Conservation (phyloP, 2,113 vertebrate genomes). For the Zootoca vivipara region DNA sequence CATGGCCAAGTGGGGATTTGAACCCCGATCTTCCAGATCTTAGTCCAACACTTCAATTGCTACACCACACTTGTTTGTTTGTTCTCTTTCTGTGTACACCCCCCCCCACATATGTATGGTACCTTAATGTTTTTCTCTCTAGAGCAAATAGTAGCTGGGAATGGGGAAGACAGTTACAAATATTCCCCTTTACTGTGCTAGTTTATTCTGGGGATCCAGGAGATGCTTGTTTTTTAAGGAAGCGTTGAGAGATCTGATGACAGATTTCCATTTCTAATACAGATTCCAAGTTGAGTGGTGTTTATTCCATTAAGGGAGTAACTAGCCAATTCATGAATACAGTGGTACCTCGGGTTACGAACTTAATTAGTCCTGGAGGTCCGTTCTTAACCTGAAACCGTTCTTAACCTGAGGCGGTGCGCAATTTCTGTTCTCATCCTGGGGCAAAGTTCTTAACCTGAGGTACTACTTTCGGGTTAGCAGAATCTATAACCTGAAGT, state of each 20-base stretch:
- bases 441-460: too few relatives aligned
- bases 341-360: too few relatives aligned
- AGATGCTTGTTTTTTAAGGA: not conserved
- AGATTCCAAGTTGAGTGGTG: not conserved
- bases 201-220: not conserved
- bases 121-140: not conserved
- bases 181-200: not conserved
- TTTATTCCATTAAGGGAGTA: not conserved
- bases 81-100: not conserved
- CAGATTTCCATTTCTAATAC: not conserved
- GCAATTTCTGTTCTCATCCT: too few relatives aligned
- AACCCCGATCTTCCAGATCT: too few relatives aligned
- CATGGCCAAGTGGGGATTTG: not conserved
- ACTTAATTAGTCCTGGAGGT: not conserved
- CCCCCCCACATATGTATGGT: not conserved
- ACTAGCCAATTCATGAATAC: not conserved
- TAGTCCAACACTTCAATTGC: too few relatives aligned
- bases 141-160: not conserved
- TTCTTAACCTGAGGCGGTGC: too few relatives aligned
- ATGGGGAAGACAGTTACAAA: too few relatives aligned
- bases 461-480: too few relatives aligned
- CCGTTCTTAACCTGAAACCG: too few relatives aligned
- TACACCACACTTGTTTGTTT: too few relatives aligned
- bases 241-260: not conserved
- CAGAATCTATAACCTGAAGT: too few relatives aligned